Base-by-base conservation (phyloP, 2,888 invertebrate genomes). In the Sarcophaga rosellei region DNA sequence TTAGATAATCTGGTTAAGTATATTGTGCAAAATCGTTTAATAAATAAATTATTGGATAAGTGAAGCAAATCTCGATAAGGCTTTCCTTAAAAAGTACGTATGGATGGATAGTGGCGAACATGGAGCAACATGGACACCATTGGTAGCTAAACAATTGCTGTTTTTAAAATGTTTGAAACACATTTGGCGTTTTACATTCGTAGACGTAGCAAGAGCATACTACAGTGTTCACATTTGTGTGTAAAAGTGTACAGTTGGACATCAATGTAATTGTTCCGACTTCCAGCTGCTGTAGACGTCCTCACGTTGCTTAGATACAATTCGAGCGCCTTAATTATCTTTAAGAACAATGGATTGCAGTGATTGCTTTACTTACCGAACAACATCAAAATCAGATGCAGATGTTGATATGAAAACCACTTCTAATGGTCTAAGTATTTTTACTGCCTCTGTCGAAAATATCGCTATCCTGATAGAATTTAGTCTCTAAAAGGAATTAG, bases 311-410 rank as follows among this genome's bases (percentile, higher is more conserved):
- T 79, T 15, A 53, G 82, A 85, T 78, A 23, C 88, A 85, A 84
- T 79, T 90, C 90, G 91, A 91, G 91, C 76, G 76, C 85, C 82
- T 85, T 87, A 89, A 88, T 89, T 85, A 85, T 82, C 85, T 82
- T n/a, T 73, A 70, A 85, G 85, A 85, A 85, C 85, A 85, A 85
- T 85, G 85, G 76, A 72, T 72, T 82, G 76, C 82, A 79, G 79
- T 82, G 85, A 85, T 85, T 85, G 81, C 73, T 85, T 79, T 79
- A 82, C 81, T 82, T 78, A 85, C 75, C 70, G 12, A 65, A 84
- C 65, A 76, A 62, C 75, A 81, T 73, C 81, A 78, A 78, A 68
- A 81, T 61, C 75, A 72, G 66, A 74, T 35, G 66, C 79, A 63
- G 57, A 76, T 35, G 66, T 72, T 45, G 57, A 76, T 59, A 66